Percentiles rank a stretch among this genome's conserved stretches.
Conservation (phyloP, 2,113 vertebrate species). For the Peromyscus leucopus region DNA sequence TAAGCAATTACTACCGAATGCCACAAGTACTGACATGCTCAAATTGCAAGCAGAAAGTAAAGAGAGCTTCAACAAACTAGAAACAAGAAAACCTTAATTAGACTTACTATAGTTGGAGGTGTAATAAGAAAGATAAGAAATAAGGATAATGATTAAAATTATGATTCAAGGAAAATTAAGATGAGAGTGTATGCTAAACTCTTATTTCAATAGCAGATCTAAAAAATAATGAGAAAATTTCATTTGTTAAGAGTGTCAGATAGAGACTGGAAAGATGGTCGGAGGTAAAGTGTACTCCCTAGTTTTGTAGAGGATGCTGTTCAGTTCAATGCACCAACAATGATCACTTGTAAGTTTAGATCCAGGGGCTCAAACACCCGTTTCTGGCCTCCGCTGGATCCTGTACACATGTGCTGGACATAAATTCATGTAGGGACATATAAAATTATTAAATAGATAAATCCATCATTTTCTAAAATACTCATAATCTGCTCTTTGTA, state of each 20-base stretch:
- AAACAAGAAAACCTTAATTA: background rate
- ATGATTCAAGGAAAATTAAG: background rate
- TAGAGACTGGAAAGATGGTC: background rate
- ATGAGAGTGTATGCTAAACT: background rate
- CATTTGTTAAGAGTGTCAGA: background rate
- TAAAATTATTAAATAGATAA: background rate
- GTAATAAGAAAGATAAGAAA: background rate
- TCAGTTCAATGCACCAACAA: background rate
- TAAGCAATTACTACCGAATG: background rate
- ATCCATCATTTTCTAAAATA: background rate
- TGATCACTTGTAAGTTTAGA: background rate
- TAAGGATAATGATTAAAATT: background rate
- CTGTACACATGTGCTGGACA: no score
- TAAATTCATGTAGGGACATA: no score
- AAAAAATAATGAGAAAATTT: background rate
- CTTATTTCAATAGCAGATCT: background rate
- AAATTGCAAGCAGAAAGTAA: background rate
- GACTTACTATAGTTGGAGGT: background rate
- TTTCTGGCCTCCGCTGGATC: background rate
- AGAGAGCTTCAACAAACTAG: background rate
- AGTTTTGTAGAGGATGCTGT: background rate
- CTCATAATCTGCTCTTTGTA: background rate
- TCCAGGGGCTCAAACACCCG: accelerated
- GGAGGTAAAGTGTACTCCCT: background rate
- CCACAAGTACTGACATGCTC: background rate